Percentiles rank a stretch among this genome's conserved stretches.
phyloP scores from a whole-genome alignment of 2,797 vertebrate species.

The Nasua narica region DNA sequence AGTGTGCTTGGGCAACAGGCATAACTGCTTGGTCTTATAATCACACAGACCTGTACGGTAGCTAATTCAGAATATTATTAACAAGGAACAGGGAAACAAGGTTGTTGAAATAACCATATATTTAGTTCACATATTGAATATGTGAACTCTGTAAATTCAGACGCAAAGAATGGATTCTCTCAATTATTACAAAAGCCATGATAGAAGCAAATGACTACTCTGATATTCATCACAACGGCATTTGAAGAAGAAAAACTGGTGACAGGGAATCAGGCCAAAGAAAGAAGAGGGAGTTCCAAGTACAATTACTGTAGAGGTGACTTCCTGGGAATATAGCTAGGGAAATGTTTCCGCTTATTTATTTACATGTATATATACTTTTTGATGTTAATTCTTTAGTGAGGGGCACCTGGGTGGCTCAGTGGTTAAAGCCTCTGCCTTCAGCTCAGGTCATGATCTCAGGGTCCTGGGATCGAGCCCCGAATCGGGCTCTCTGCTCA shows the following conservation, averaged over 20 bases:
- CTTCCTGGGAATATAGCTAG: not conserved
- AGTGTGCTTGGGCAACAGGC: not conserved
- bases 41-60: not conserved
- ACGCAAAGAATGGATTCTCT: not conserved
- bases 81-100: not conserved
- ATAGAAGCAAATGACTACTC: not conserved
- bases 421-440: too few relatives aligned
- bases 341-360: not conserved
- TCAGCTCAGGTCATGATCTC: too few relatives aligned
- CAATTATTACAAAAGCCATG: not conserved
- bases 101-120: not conserved
- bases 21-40: not conserved
- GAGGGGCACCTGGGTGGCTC: not conserved
- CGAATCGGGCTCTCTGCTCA: too few relatives aligned
- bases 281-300: not conserved
- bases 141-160: not conserved
- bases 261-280: not conserved
- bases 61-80: not conserved
- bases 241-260: not conserved
- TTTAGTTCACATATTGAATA: not conserved
- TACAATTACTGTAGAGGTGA: not conserved
- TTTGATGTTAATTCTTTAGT: not conserved
- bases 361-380: not conserved
- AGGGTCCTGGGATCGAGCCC: too few relatives aligned
- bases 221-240: not conserved